Percentiles rank a stretch among this genome's conserved stretches.
Evolutionary conservation across 2,888 invertebrate genomes (phyloP).

Genomic region (Sphaerophoria rueppellii): DNA sequence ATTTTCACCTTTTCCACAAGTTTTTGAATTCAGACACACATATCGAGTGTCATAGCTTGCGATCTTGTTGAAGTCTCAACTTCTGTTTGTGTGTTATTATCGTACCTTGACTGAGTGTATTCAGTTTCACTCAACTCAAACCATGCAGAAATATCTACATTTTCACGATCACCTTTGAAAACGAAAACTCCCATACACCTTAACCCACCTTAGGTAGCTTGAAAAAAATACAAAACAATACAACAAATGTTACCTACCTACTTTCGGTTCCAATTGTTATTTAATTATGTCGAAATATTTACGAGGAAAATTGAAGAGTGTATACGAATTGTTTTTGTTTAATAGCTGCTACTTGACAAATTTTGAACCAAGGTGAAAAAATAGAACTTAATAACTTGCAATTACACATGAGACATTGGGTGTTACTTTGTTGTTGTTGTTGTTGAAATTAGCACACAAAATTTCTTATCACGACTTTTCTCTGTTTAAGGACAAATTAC

Average conservation of each 20-base stretch:
- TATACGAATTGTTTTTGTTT: slow-evolving; percentile 11
- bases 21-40: neutral
- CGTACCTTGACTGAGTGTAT: slow-evolving; percentile 17
- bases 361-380: slow-evolving; percentile 31
- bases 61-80: slow-evolving; percentile 8
- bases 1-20: neutral
- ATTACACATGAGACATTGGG: slow-evolving; percentile 13
- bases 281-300: slow-evolving; percentile 17
- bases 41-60: neutral
- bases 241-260: slow-evolving; percentile 1
- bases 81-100: neutral
- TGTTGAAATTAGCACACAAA: slow-evolving; percentile 6
- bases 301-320: slow-evolving; percentile 1
- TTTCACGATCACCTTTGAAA: slow-evolving; percentile 1
- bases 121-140: slow-evolving; percentile 17
- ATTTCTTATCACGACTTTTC: slow-evolving; percentile 24
- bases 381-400: slow-evolving; percentile 1
- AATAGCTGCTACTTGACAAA: slow-evolving; percentile 13
- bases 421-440: neutral
- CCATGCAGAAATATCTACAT: neutral
- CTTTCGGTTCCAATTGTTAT: slow-evolving; percentile 23
- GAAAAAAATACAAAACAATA: neutral
- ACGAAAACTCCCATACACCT: neutral
- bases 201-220: slow-evolving; percentile 3
- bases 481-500: slow-evolving; percentile 13